Percentiles rank a stretch among this genome's conserved stretches.
These are phyloP conservation scores for Dendronephthya gigantea DNA, from an alignment of 64 coral and sea anemone genomes.

Conservation along the genomic window DNA sequence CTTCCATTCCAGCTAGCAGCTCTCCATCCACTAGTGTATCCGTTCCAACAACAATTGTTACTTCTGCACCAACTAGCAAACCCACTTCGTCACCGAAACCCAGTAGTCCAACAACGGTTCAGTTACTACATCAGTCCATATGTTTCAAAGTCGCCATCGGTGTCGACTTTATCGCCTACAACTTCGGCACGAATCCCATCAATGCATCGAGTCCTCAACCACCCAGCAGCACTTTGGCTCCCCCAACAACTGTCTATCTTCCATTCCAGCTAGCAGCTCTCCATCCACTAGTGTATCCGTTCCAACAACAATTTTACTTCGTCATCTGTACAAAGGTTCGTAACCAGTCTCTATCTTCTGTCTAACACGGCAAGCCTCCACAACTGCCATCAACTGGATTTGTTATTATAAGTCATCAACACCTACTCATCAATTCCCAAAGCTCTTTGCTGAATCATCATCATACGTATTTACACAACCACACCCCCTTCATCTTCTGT, in stretches of 20 bases:
- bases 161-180: no score
- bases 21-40: neutral
- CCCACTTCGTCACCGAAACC: neutral
- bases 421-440: no score
- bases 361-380: no score
- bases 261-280: neutral
- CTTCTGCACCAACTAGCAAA: neutral
- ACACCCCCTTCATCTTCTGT: no score
- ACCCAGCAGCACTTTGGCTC: neutral
- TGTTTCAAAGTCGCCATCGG: neutral
- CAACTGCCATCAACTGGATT: no score
- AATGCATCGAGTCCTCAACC: slow-evolving; percentile 21
- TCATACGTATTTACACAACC: no score
- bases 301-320: neutral
- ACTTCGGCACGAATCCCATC: no score
- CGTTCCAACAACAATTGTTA: slow-evolving; percentile 24
- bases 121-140: neutral
- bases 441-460: no score
- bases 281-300: neutral
- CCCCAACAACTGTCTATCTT: no score
- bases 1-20: neutral
- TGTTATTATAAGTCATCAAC: no score
- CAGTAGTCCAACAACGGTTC: neutral
- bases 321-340: no score
- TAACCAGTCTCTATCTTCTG: no score